phyloP scores from a whole-genome alignment of 1,140 invertebrate genomes.

The Apis dorsata region DNA sequence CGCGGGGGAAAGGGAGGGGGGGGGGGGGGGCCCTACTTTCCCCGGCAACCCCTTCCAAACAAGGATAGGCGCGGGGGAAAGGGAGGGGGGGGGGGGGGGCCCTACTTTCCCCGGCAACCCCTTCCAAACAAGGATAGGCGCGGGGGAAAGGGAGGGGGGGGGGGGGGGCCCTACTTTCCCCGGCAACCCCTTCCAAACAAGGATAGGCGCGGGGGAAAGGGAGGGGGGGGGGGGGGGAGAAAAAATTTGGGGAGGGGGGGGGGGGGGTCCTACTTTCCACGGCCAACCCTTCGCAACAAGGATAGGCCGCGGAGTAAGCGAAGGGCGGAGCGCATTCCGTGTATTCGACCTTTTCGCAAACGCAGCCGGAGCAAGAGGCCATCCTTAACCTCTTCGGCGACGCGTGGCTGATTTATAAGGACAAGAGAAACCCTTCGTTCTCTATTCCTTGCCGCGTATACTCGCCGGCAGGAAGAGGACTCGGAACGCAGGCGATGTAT shows the following conservation, averaged over 20 bases:
- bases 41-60: constrained; percentile 35
- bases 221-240: too few relatives aligned
- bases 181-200: constrained; percentile 34
- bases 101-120: constrained; percentile 36
- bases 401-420: constrained; percentile 70
- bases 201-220: constrained; percentile 14
- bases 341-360: constrained; percentile 64
- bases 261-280: constrained; percentile 24
- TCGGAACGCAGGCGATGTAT: not conserved
- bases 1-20: too few relatives aligned
- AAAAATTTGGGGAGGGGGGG: too few relatives aligned
- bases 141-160: too few relatives aligned
- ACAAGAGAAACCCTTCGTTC: constrained; percentile 42
- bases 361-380: constrained; percentile 44
- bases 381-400: constrained; percentile 67
- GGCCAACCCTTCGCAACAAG: constrained; percentile 38
- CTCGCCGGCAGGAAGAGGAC: constrained; percentile 8
- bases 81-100: too few relatives aligned
- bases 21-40: constrained; percentile 26
- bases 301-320: constrained; percentile 1
- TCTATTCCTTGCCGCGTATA: constrained; percentile 12
- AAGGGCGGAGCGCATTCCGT: constrained; percentile 24
- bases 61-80: constrained; percentile 4
- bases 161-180: constrained; percentile 23
- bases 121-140: constrained; percentile 21